A percentile compares a stretch with the other conserved stretches of the same genome.
Conservation (phyloP, 1,140 invertebrate species). For the Bicyclus anynana region DNA sequence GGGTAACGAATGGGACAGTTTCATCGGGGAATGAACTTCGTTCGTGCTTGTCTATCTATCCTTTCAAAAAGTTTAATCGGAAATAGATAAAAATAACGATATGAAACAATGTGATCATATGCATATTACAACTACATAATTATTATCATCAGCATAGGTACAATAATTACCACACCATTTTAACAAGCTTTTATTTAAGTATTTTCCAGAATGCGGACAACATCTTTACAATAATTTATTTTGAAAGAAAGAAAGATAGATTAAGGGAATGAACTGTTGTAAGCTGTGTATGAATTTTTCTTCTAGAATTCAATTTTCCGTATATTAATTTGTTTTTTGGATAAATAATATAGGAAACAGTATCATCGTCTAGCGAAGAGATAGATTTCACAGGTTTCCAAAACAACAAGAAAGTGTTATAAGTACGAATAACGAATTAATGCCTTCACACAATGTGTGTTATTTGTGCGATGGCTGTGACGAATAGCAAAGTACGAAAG, state of each 20-base stretch:
- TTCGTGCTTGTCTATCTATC: slow-evolving; percentile 18
- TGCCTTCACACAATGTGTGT: slow-evolving; percentile 34
- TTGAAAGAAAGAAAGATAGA: too few species aligned
- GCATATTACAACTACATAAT: too few species aligned
- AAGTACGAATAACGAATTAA: slow-evolving; percentile 39
- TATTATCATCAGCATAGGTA: too few species aligned
- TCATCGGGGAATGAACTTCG: slow-evolving; percentile 60
- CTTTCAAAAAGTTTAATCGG: neutral
- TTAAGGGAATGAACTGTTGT: too few species aligned
- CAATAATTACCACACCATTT: too few species aligned
- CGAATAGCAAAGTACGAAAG: slow-evolving; percentile 43
- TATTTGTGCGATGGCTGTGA: slow-evolving; percentile 40
- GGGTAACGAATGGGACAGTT: slow-evolving; percentile 32
- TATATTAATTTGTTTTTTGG: too few species aligned
- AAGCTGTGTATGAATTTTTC: too few species aligned
- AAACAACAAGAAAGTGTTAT: slow-evolving; percentile 27
- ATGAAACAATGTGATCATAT: neutral
- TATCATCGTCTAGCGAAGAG: neutral
- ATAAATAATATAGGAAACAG: too few species aligned
- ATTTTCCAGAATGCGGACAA: too few species aligned
- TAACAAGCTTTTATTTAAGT: too few species aligned
- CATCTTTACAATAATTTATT: too few species aligned
- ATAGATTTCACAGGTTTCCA: slow-evolving; percentile 5
- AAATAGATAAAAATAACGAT: neutral
- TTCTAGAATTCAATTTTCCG: too few species aligned